Percentiles rank a stretch among this genome's conserved stretches.
Evolutionary conservation across 2,113 vertebrate species (phyloP).

Genomic region (Peucedramus taeniatus): DNA sequence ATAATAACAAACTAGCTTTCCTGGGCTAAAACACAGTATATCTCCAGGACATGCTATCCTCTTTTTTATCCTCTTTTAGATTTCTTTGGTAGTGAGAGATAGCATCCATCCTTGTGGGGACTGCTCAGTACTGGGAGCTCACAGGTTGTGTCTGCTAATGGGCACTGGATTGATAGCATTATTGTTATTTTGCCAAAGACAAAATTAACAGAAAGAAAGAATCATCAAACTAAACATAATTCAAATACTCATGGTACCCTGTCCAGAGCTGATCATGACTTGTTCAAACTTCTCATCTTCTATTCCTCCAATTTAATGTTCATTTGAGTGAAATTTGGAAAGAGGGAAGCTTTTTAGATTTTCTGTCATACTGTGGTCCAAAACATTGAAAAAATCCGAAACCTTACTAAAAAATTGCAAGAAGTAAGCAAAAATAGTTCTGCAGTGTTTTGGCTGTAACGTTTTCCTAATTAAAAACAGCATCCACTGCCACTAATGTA

Average conservation of each 20-base stretch:
- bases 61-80: not conserved
- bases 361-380: not conserved
- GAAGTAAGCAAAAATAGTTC: not conserved
- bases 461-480: not conserved
- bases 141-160: not conserved
- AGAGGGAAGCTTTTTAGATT: not conserved
- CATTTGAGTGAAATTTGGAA: not conserved
- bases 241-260: not conserved
- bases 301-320: not conserved
- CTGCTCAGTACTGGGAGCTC: not conserved
- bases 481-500: not conserved
- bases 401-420: not conserved
- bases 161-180: not conserved
- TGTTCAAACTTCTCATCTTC: not conserved
- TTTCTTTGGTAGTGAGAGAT: not conserved
- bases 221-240: not conserved
- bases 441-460: not conserved
- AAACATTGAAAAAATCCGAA: not conserved
- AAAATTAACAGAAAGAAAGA: not conserved
- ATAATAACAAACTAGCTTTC: not conserved
- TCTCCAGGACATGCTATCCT: not conserved
- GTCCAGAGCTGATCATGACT: not conserved
- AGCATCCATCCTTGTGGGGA: not conserved
- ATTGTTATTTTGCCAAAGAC: not conserved
- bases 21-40: not conserved